phyloP scores from a whole-genome alignment of 2,797 vertebrate genomes.

The Chlorospingus flavigularis region DNA sequence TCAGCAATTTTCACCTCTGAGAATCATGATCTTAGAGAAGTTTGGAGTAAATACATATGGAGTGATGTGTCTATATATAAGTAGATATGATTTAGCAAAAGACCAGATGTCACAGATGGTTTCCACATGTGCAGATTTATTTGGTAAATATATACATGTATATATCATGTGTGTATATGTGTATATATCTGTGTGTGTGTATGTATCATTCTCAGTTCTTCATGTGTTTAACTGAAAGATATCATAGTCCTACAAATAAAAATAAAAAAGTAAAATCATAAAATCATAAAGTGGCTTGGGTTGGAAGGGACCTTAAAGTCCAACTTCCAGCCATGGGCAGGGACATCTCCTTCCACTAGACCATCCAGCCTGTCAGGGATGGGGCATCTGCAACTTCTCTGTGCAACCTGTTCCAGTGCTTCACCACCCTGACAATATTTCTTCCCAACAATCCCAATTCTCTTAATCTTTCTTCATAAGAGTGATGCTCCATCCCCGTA shows the following conservation, averaged over 20 bases:
- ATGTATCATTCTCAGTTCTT: not conserved
- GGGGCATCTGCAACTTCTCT: not conserved
- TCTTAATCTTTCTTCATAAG: not conserved
- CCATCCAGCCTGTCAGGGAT: not conserved
- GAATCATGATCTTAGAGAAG: not conserved
- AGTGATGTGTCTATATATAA: not conserved
- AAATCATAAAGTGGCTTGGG: not conserved
- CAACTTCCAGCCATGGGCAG: not conserved
- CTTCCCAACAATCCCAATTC: not conserved
- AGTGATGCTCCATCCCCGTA: not conserved
- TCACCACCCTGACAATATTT: not conserved
- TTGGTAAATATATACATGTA: not conserved
- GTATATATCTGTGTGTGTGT: rapidly evolving
- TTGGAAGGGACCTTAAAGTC: not conserved
- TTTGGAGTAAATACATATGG: not conserved
- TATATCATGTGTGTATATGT: not conserved
- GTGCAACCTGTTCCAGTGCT: not conserved
- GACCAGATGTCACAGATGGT: constrained; percentile 19
- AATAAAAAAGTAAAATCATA: not conserved
- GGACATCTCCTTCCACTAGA: not conserved
- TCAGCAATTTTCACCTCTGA: not conserved
- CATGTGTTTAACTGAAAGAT: not conserved
- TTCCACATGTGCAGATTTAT: constrained; percentile 27
- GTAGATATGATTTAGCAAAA: not conserved
- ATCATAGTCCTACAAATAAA: not conserved